Evolutionary conservation across 2,888 invertebrate species (phyloP).

Genomic region (Phytoseiulus persimilis): DNA sequence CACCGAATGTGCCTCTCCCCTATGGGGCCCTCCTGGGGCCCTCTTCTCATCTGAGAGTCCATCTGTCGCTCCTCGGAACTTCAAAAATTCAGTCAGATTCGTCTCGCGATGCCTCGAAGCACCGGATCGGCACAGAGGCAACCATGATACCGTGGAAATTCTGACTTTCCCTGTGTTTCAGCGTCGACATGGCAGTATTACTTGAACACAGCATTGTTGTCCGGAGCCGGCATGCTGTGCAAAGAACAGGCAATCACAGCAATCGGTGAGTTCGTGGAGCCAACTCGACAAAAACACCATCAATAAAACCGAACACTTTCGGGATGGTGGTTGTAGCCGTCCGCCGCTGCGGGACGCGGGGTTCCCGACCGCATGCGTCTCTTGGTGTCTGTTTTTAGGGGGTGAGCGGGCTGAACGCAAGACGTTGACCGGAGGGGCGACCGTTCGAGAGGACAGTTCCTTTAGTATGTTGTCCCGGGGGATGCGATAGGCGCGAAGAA

Average conservation of each 20-base stretch:
- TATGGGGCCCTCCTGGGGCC: background rate
- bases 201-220: constrained; percentile 44
- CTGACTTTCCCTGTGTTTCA: background rate
- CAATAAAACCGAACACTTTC: background rate
- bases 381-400: background rate
- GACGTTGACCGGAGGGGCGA: too few species aligned
- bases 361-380: background rate
- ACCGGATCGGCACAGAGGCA: too few species aligned
- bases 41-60: background rate
- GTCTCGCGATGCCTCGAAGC: too few species aligned
- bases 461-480: background rate
- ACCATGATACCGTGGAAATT: too few species aligned
- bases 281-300: background rate
- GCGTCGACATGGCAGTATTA: constrained; percentile 10
- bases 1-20: background rate
- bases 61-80: background rate
- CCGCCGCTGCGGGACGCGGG: background rate
- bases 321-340: background rate
- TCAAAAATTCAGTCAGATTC: background rate
- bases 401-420: background rate
- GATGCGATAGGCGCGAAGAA: background rate
- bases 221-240: constrained; percentile 51
- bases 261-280: constrained; percentile 43
- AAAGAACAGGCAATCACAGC: constrained; percentile 52
- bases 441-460: background rate